Evolutionary conservation across 2,113 vertebrate genomes (phyloP).

Genomic region (Myrmecobius fasciatus): DNA sequence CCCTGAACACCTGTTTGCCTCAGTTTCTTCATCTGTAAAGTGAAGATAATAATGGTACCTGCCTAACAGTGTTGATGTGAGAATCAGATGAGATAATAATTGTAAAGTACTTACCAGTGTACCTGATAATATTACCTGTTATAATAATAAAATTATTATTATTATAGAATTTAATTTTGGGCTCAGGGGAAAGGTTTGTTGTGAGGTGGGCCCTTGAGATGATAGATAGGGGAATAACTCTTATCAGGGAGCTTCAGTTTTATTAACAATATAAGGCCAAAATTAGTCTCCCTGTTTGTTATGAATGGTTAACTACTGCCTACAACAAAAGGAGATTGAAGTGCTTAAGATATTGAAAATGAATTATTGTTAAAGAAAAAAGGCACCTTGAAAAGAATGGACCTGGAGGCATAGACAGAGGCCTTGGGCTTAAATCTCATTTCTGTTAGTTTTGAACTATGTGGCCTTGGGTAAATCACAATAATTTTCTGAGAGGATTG

Average conservation of each 20-base stretch:
- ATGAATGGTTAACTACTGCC: not conserved
- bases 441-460: not conserved
- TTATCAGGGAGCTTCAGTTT: not conserved
- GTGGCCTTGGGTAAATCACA: not conserved
- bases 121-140: no score
- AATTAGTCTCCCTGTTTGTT: not conserved
- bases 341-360: not conserved
- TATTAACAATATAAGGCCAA: not conserved
- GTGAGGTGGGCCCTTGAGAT: no score
- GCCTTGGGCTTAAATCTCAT: not conserved
- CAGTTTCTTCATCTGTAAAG: not conserved
- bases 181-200: not conserved
- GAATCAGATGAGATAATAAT: no score
- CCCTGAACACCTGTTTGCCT: not conserved
- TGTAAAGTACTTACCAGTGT: no score
- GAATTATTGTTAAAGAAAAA: not conserved
- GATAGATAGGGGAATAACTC: not conserved
- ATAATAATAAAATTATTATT: no score
- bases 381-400: not conserved
- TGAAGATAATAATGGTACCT: not conserved
- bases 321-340: not conserved
- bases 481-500: not conserved
- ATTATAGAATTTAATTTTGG: not conserved
- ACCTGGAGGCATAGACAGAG: not conserved
- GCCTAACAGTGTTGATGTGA: no score